These are phyloP conservation scores for Malthinus flaveolus DNA, from an alignment of 2,888 invertebrate genomes.

Conservation along the genomic window DNA sequence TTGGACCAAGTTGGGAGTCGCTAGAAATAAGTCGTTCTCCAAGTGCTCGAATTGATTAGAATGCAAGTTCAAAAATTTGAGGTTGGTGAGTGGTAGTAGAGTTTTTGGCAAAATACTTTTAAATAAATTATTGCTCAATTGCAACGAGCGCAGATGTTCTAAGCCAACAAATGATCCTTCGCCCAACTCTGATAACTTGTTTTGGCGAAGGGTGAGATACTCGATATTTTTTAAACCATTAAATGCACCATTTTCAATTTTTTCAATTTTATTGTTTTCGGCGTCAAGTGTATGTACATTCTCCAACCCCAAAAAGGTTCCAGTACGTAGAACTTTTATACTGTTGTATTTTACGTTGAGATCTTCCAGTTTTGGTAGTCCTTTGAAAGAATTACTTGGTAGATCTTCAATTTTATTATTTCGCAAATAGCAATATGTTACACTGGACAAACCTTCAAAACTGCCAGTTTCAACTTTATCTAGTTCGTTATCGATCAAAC, in stretches of 20 bases:
- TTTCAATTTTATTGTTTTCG: background rate
- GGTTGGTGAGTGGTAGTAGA: background rate
- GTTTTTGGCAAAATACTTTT: background rate
- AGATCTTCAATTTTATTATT: background rate
- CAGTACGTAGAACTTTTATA: background rate
- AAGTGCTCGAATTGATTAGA: background rate
- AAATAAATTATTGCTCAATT: background rate
- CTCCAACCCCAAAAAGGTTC: background rate
- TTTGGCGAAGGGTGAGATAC: background rate
- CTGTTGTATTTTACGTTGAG: background rate
- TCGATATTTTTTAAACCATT: background rate
- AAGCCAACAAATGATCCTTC: background rate
- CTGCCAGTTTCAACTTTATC: background rate
- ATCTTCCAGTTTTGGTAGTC: background rate
- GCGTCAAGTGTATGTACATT: background rate
- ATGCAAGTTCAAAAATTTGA: background rate
- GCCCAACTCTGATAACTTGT: background rate
- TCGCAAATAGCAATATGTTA: background rate
- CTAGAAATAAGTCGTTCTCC: background rate
- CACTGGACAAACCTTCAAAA: background rate
- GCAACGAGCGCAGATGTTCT: background rate
- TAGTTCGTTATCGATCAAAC: background rate
- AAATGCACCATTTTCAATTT: background rate
- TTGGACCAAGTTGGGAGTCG: background rate
- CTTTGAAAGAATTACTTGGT: background rate